phyloP scores from a whole-genome alignment of 2,888 invertebrate species.

The Agonopterix heracliana region DNA sequence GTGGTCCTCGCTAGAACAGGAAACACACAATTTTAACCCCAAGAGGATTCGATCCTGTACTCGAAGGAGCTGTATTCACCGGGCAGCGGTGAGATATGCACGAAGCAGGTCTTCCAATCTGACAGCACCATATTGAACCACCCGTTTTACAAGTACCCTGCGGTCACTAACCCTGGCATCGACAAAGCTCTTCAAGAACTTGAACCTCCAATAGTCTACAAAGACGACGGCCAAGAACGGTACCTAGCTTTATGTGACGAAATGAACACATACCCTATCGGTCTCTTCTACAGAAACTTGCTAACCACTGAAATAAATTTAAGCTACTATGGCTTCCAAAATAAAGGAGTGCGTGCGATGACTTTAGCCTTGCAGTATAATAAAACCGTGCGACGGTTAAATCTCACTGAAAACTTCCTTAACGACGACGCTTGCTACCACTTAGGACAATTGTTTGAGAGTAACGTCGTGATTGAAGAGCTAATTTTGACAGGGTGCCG shows the following conservation, averaged over 20 bases:
- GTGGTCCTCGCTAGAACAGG: not conserved
- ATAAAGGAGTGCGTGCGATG: slow-evolving; percentile 34
- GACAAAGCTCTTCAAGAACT: slow-evolving; percentile 25
- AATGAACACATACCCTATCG: slow-evolving; percentile 30
- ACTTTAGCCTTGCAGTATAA: slow-evolving; percentile 33
- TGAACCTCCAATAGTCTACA: slow-evolving; percentile 20
- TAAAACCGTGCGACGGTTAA: slow-evolving; percentile 24
- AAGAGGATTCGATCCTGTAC: slow-evolving; percentile 18
- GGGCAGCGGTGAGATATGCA: slow-evolving; percentile 34
- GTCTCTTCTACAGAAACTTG: slow-evolving; percentile 30
- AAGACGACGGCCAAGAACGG: slow-evolving; percentile 33
- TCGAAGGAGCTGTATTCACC: slow-evolving; percentile 26
- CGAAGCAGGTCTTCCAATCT: slow-evolving; percentile 28
- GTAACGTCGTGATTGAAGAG: slow-evolving; percentile 30
- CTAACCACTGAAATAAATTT: slow-evolving; percentile 28
- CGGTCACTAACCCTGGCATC: slow-evolving; percentile 38
- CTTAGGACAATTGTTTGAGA: slow-evolving; percentile 31
- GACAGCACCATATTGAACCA: slow-evolving; percentile 31
- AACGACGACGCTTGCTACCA: slow-evolving; percentile 39
- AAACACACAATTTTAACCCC: not conserved
- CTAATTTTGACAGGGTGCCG: slow-evolving; percentile 35
- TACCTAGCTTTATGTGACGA: slow-evolving; percentile 34
- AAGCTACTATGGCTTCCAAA: slow-evolving; percentile 33
- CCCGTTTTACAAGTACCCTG: slow-evolving; percentile 31
- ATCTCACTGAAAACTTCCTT: slow-evolving; percentile 36